Percentiles rank a stretch among this genome's conserved stretches.
Evolutionary conservation across 2,888 invertebrate genomes (phyloP).

Genomic region (Antheraea yamamai): DNA sequence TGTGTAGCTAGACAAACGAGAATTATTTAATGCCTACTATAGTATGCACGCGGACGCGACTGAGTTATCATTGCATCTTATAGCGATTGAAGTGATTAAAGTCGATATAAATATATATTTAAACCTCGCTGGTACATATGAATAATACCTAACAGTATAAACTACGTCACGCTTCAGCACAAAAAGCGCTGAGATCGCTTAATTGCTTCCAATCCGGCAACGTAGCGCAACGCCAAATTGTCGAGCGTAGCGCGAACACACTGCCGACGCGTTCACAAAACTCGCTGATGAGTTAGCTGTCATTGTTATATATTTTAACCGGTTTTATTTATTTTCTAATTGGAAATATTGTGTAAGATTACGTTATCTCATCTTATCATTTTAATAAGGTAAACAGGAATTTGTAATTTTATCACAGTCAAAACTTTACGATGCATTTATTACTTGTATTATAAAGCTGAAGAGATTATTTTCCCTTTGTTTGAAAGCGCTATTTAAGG

Average conservation of each 20-base stretch:
- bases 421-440: not conserved
- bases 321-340: not conserved
- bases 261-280: conserved; percentile 20
- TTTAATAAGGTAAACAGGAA: not conserved
- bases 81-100: no score
- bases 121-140: not conserved
- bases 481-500: no score
- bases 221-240: conserved; percentile 22
- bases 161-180: conserved; percentile 7
- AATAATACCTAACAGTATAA: not conserved
- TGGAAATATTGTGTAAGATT: no score
- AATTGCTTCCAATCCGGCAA: conserved; percentile 47
- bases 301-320: not conserved
- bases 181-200: conserved; percentile 57
- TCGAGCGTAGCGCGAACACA: not conserved
- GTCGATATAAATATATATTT: not conserved
- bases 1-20: no score
- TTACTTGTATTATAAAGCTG: no score
- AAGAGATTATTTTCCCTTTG: no score
- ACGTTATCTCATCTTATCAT: no score
- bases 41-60: no score
- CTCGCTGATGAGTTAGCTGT: conserved; percentile 1
- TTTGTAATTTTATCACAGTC: not conserved
- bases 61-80: no score
- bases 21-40: no score